Percentiles rank a stretch among this genome's conserved stretches.
Evolutionary conservation across 2,797 vertebrate species (phyloP).

Genomic region (Sparus aurata): DNA sequence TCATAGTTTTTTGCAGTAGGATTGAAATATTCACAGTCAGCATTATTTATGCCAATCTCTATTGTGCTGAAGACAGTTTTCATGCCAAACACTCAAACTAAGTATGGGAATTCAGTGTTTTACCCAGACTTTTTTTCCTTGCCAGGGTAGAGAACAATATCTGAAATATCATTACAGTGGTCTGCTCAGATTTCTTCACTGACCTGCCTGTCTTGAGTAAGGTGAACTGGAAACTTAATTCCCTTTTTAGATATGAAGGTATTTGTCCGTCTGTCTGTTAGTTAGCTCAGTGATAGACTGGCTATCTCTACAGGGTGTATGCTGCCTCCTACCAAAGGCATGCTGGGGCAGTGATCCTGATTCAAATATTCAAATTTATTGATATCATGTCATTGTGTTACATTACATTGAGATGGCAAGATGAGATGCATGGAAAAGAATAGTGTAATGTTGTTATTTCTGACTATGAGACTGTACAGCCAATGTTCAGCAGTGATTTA

Average conservation of each 20-base stretch:
- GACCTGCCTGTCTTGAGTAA: not conserved
- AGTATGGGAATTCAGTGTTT: not conserved
- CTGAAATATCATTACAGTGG: not conserved
- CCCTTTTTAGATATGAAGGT: not conserved
- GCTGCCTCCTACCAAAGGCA: not conserved
- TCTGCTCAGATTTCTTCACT: not conserved
- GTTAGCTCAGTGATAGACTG: not conserved
- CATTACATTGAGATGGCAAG: slow-evolving; percentile 7
- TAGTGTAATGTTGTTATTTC: slow-evolving; percentile 9
- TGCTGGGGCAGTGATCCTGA: not conserved
- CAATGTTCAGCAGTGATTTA: slow-evolving; percentile 11
- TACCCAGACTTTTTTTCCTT: not conserved
- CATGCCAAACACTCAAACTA: not conserved
- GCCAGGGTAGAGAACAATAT: not conserved
- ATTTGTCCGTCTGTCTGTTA: not conserved
- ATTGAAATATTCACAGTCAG: not conserved
- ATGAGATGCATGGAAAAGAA: not conserved
- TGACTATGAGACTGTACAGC: not conserved
- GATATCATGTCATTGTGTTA: slow-evolving; percentile 4
- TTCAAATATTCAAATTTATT: not conserved
- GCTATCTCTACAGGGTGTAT: not conserved
- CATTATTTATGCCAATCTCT: not conserved
- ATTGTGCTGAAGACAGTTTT: not conserved
- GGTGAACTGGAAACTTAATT: not conserved
- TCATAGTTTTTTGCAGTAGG: not conserved